These are phyloP conservation scores for Noctuana brunneofusca DNA, from an alignment of 2,888 invertebrate species.

Conservation along the genomic window DNA sequence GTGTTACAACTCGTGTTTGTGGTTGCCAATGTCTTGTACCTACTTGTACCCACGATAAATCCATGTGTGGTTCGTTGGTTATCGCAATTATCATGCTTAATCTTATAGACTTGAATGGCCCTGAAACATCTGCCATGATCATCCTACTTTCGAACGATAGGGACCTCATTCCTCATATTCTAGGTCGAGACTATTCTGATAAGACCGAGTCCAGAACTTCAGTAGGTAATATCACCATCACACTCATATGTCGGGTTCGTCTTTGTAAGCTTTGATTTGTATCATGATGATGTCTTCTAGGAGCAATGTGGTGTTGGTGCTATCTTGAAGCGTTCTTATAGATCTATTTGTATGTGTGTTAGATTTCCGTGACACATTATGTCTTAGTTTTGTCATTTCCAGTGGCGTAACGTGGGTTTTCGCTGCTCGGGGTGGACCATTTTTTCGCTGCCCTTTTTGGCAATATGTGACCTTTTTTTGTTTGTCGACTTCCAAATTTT, in stretches of 20 bases:
- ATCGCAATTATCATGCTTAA: background rate
- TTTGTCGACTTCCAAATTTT: too few relatives aligned
- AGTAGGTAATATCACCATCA: conserved; percentile 27
- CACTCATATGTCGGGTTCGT: background rate
- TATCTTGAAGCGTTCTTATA: background rate
- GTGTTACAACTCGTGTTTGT: background rate
- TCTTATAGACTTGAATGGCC: background rate
- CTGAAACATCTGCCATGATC: conserved; percentile 1
- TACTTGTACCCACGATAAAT: background rate
- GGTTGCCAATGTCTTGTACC: conserved; percentile 3
- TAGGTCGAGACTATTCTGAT: conserved; percentile 18
- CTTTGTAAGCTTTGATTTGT: background rate
- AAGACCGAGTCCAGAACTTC: background rate
- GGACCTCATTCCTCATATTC: conserved; percentile 18
- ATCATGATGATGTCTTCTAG: background rate
- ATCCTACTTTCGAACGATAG: background rate
- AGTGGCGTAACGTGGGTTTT: too few relatives aligned
- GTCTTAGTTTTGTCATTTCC: too few relatives aligned
- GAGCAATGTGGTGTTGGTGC: conserved; percentile 17
- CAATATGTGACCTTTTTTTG: too few relatives aligned
- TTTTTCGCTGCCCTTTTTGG: too few relatives aligned
- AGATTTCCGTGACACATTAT: too few relatives aligned
- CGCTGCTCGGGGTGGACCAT: too few relatives aligned
- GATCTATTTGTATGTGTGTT: background rate
- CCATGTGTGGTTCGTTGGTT: conserved; percentile 2